A percentile compares a stretch with the other conserved stretches of the same genome.
Evolutionary conservation across 2,888 invertebrate species (phyloP).

Genomic region (Orthosia cruda): DNA sequence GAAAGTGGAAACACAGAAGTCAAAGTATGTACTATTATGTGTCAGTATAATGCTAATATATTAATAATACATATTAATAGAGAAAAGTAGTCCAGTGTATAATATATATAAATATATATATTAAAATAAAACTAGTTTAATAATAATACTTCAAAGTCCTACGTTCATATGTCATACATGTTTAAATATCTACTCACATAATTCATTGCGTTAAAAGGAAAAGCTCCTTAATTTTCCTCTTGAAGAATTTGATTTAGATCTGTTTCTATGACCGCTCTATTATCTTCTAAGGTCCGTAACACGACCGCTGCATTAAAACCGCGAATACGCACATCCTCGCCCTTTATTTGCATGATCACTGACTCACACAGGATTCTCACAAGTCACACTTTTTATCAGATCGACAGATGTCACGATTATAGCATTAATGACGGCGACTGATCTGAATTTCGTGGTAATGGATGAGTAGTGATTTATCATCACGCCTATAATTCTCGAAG

Average conservation of each 20-base stretch:
- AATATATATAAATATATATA: too few relatives aligned
- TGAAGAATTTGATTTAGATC: too few relatives aligned
- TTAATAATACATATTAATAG: too few relatives aligned
- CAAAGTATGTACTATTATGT: too few relatives aligned
- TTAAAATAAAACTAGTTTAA: too few relatives aligned
- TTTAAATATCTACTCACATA: not conserved
- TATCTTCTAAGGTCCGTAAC: conserved; percentile 26
- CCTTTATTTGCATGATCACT: conserved; percentile 41
- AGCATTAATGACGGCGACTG: conserved; percentile 3
- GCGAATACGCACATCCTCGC: conserved; percentile 42
- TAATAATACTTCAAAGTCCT: too few relatives aligned
- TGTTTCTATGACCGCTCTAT: conserved; percentile 26
- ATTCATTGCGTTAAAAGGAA: not conserved
- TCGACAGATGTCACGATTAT: conserved; percentile 53
- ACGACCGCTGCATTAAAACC: conserved; percentile 55
- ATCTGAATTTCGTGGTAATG: conserved; percentile 34
- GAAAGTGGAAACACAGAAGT: too few relatives aligned
- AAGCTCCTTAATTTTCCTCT: too few relatives aligned
- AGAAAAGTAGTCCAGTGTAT: too few relatives aligned
- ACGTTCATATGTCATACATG: too few relatives aligned
- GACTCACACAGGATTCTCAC: conserved; percentile 54
- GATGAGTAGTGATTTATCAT: conserved; percentile 2
- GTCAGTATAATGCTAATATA: too few relatives aligned
- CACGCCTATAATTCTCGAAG: too few relatives aligned
- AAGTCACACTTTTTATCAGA: conserved; percentile 50